These are phyloP conservation scores for Crepidodera aurea DNA, from an alignment of 2,888 invertebrate genomes.

Conservation along the genomic window DNA sequence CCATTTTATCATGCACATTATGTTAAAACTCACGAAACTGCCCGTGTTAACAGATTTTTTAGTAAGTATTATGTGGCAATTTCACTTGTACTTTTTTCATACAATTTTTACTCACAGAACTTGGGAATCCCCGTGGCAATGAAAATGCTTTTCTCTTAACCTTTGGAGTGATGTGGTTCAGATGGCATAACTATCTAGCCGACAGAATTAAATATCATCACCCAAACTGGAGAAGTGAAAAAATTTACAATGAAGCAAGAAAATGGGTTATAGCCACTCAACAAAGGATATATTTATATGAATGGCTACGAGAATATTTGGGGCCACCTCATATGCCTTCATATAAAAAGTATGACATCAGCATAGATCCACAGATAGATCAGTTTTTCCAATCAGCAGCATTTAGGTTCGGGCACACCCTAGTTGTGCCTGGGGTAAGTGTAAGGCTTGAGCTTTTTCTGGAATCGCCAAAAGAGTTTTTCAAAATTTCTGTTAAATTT, in stretches of 20 bases:
- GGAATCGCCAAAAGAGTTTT: no score
- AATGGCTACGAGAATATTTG: constrained; percentile 64
- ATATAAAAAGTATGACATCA: constrained; percentile 63
- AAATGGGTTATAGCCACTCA: constrained; percentile 67
- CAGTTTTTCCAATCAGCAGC: constrained; percentile 70
- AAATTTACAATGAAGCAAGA: constrained; percentile 65
- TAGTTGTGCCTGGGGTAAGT: constrained; percentile 65
- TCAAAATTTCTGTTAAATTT: no score
- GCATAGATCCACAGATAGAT: constrained; percentile 67
- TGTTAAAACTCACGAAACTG: constrained; percentile 58
- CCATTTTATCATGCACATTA: constrained; percentile 62
- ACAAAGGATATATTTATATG: constrained; percentile 63
- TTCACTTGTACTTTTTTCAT: neutral
- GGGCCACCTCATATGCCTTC: constrained; percentile 38
- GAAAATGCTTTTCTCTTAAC: constrained; percentile 65
- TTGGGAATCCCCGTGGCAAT: constrained; percentile 66
- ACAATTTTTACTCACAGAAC: constrained; percentile 52
- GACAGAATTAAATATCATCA: constrained; percentile 50
- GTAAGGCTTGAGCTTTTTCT: no score
- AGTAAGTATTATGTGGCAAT: constrained; percentile 63
- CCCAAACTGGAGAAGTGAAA: constrained; percentile 61
- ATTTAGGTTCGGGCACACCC: constrained; percentile 69
- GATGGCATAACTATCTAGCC: constrained; percentile 66
- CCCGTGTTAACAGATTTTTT: constrained; percentile 64
- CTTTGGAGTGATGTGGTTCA: constrained; percentile 65